A percentile compares a stretch with the other conserved stretches of the same genome.
Evolutionary conservation across 2,113 vertebrate genomes (phyloP).

Genomic region (Neogale vison): DNA sequence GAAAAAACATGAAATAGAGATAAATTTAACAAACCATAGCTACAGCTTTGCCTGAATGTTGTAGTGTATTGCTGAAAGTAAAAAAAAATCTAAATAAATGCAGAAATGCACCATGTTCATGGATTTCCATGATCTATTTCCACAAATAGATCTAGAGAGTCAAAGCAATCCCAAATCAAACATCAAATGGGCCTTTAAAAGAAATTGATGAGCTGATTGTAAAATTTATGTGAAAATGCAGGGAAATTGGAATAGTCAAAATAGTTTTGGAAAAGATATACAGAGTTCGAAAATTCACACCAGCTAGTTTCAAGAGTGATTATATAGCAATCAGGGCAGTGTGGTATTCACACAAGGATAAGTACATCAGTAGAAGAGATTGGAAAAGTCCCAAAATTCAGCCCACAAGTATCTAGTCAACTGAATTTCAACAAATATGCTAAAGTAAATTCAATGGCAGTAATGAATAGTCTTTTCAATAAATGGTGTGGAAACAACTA

Average conservation of each 20-base stretch:
- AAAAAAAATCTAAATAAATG: background rate
- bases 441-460: background rate
- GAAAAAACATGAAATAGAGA: background rate
- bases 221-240: background rate
- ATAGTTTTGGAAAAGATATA: background rate
- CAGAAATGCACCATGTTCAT: background rate
- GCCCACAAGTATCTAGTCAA: background rate
- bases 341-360: background rate
- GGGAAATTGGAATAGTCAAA: background rate
- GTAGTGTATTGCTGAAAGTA: background rate
- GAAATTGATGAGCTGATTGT: background rate
- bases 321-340: background rate
- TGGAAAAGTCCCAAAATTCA: background rate
- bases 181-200: background rate
- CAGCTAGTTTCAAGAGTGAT: background rate
- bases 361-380: background rate
- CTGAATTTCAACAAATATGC: background rate
- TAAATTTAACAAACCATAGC: background rate
- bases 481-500: background rate
- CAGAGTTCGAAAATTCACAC: background rate
- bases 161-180: background rate
- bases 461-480: background rate
- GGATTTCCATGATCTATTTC: background rate
- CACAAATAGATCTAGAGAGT: background rate
- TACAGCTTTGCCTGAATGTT: background rate